Conservation (phyloP, 2,113 vertebrate genomes). For the Coryphaenoides rupestris region DNA sequence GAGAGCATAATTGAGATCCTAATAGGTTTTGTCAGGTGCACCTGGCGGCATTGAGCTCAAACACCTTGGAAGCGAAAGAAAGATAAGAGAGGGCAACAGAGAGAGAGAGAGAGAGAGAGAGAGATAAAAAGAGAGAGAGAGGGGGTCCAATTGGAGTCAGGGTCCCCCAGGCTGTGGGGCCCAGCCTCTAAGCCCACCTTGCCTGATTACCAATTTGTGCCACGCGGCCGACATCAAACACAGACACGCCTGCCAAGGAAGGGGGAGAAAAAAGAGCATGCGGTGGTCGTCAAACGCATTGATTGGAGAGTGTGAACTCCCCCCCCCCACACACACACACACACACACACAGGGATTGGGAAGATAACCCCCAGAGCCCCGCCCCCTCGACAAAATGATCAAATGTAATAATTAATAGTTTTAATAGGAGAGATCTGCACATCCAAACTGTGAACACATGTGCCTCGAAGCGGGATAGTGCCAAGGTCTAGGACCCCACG, state of each 20-base stretch:
- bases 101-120: slow-evolving; percentile 38
- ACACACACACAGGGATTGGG: slow-evolving; percentile 46
- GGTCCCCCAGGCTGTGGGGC: slow-evolving; percentile 39
- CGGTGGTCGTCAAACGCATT: not conserved
- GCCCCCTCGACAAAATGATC: not conserved
- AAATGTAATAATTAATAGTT: too few species aligned
- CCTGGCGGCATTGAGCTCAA: slow-evolving; percentile 67
- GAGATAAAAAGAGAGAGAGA: slow-evolving; percentile 34
- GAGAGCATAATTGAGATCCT: slow-evolving; percentile 67
- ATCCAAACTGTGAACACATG: too few species aligned
- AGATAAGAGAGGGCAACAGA: not conserved
- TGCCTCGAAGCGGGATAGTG: too few species aligned
- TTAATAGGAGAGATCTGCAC: too few species aligned
- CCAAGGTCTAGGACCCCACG: too few species aligned
- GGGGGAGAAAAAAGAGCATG: too few species aligned
- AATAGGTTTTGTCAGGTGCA: slow-evolving; percentile 74
- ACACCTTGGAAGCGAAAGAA: slow-evolving; percentile 23
- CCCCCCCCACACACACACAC: not conserved
- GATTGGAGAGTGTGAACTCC: slow-evolving; percentile 34
- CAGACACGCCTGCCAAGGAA: slow-evolving; percentile 17
- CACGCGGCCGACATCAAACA: slow-evolving; percentile 57
- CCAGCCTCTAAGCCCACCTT: slow-evolving; percentile 57
- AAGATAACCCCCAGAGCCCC: slow-evolving; percentile 33
- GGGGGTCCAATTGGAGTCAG: slow-evolving; percentile 55
- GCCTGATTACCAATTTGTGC: slow-evolving; percentile 74